Percentiles rank a stretch among this genome's conserved stretches.
Evolutionary conservation across 1,140 invertebrate genomes (phyloP).

Genomic region (Ceratitis capitata): DNA sequence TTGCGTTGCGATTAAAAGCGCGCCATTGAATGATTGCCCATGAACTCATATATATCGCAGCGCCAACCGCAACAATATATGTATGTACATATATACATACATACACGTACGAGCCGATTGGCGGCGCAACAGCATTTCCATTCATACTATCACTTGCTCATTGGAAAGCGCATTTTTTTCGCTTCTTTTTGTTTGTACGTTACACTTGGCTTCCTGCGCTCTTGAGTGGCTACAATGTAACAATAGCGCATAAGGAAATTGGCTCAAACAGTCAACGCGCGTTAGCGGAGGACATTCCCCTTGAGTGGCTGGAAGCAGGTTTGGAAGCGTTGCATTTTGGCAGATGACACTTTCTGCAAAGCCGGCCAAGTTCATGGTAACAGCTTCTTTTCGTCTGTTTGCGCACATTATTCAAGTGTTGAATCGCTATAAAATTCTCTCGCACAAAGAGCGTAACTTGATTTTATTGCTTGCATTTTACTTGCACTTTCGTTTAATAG

Average conservation of each 20-base stretch:
- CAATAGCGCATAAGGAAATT: not conserved
- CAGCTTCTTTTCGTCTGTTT: not conserved
- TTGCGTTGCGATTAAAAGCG: conserved; percentile 12
- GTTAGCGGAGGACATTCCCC: conserved; percentile 2
- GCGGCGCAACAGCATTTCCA: not conserved
- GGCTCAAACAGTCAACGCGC: not conserved
- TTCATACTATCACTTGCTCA: conserved; percentile 14
- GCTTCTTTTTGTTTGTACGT: no score
- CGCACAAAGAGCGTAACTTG: not conserved
- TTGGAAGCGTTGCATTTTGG: not conserved
- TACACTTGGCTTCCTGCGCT: conserved; percentile 18
- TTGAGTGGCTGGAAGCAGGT: not conserved
- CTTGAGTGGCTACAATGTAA: conserved; percentile 14
- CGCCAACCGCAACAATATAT: not conserved
- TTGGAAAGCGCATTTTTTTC: not conserved
- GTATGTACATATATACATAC: no score
- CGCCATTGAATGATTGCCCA: not conserved
- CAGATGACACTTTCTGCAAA: not conserved
- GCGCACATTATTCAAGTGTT: not conserved
- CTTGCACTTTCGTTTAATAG: not conserved
- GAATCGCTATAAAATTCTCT: not conserved
- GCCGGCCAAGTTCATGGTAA: not conserved
- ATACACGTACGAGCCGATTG: no score
- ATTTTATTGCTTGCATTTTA: not conserved
- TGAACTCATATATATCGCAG: not conserved